Conservation (phyloP, 2,113 vertebrate genomes). For the Psittacula cyanocephala region DNA sequence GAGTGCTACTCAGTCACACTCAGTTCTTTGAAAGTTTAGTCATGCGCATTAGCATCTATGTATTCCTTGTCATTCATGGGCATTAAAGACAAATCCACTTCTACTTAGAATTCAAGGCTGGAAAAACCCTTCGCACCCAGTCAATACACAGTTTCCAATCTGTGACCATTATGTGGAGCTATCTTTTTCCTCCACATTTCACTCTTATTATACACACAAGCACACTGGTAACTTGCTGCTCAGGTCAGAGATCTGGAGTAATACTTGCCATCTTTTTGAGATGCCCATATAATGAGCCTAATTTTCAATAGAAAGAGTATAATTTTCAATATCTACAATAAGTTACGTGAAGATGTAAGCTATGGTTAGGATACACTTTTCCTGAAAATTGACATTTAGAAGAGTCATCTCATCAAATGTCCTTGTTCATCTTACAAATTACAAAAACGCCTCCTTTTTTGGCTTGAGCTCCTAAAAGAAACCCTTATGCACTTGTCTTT, state of each 20-base stretch:
- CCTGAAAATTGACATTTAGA: neutral
- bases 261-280: neutral
- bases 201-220: neutral
- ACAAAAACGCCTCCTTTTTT: neutral
- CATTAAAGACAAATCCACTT: slow-evolving; percentile 7
- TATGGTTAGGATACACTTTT: neutral
- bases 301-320: neutral
- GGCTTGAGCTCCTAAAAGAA: neutral
- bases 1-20: slow-evolving; percentile 16
- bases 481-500: neutral
- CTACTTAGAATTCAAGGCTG: neutral
- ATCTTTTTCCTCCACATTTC: neutral
- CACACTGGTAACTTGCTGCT: neutral
- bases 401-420: neutral
- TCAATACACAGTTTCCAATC: neutral
- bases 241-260: neutral
- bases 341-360: neutral
- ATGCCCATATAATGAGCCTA: neutral
- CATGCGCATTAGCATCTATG: neutral
- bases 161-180: neutral
- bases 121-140: neutral
- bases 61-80: neutral
- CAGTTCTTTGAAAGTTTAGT: slow-evolving; percentile 44
- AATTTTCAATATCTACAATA: neutral
- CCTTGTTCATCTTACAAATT: neutral